Base-by-base conservation (phyloP, 2,888 invertebrate genomes). In the Ypsolopha sequella region DNA sequence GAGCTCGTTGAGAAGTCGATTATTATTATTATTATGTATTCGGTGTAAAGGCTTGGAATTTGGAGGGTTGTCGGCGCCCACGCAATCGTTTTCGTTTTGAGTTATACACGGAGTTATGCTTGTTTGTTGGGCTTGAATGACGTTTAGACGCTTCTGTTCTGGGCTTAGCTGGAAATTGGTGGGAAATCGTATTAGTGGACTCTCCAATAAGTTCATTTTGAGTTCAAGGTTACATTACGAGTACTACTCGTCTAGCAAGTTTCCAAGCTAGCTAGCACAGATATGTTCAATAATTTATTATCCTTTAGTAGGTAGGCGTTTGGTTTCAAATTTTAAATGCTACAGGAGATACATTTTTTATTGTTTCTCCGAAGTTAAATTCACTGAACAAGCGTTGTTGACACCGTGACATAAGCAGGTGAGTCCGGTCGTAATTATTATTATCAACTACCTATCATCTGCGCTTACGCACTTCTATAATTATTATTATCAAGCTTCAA, bases 1-100 rank as follows among this genome's bases (percentile, higher is more conserved):
- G 68, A 69, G 71, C 75, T 76, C 60, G 77, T 79, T 78, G 75
- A 62, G 69, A 73, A 72, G 68, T 69, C 69, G 73, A 77, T 79
- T 76, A 76, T 75, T 73, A 72, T 75, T 73, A 72, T 75, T 73
- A 69, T 54, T 54, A 52, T 52, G 50, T 53, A 49, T 69, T 65
- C 65, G 61, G 62, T 51, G 57, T 60, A 63, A 58, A 60, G 62
- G 69, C 65, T 61, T 61, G 65, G 73, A 70, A 72, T 74, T 72
- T 60, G 58, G 68, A 64, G 64, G 70, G 68, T 60, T 64, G 64
- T 45, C 53, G 55, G 54, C 54, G 58, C 55, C 53, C 54, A 56
- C 57, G 55, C 53, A 38, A 52, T 48, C 51, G 51, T 51, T 53
- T 50, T 45, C 35, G 51, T 48, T 38, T 49, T 51, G 51, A 53